These are phyloP conservation scores for Piezodorus guildinii DNA, from an alignment of 1,140 invertebrate species.

Conservation along the genomic window DNA sequence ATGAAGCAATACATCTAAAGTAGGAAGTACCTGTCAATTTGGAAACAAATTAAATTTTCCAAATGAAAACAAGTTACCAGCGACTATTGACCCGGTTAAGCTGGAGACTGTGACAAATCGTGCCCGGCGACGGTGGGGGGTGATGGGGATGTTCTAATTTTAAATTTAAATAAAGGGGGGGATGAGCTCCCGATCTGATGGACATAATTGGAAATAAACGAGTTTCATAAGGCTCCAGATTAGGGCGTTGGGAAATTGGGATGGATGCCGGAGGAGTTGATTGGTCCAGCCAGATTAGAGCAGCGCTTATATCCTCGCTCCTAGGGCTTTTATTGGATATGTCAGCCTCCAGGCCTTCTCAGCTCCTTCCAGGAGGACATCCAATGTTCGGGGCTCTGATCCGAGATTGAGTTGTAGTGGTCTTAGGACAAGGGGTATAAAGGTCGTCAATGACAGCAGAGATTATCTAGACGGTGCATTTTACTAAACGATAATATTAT, in stretches of 20 bases:
- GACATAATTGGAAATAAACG: slow-evolving; percentile 14
- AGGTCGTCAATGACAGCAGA: too few species aligned
- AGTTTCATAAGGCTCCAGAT: slow-evolving; percentile 7
- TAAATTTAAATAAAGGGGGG: slow-evolving; percentile 1
- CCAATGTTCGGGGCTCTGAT: too few species aligned
- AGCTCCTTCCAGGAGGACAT: too few species aligned
- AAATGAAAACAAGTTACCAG: slow-evolving; percentile 14
- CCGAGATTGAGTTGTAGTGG: too few species aligned
- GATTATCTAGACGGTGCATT: too few species aligned
- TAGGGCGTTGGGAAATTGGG: not conserved
- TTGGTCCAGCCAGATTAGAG: not conserved
- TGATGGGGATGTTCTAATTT: not conserved
- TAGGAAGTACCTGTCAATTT: slow-evolving; percentile 6
- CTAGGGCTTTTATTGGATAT: slow-evolving; percentile 1
- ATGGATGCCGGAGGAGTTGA: not conserved
- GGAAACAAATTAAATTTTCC: slow-evolving; percentile 12
- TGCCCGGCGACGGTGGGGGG: not conserved
- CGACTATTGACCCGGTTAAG: slow-evolving; percentile 1
- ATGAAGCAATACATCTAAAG: too few species aligned
- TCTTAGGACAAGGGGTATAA: too few species aligned
- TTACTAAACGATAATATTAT: too few species aligned
- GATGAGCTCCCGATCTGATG: not conserved
- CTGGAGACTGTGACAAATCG: not conserved
- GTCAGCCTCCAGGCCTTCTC: not conserved
- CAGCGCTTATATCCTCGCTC: not conserved